These are phyloP conservation scores for Drosophila quasianomalipes DNA, from an alignment of 2,888 invertebrate genomes.

Conservation along the genomic window DNA sequence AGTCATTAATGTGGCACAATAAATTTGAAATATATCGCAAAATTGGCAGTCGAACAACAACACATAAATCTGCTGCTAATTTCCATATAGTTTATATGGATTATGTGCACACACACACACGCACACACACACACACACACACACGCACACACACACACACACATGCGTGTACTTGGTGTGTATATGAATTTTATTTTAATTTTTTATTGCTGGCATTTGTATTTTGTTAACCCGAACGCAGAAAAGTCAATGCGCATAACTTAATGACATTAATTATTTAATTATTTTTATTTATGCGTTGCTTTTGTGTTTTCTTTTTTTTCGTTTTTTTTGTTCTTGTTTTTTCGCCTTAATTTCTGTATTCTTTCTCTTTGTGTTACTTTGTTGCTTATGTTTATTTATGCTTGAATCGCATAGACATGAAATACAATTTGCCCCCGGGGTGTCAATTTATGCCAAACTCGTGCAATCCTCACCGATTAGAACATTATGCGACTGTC, in stretches of 20 bases:
- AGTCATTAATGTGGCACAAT: conserved; percentile 69
- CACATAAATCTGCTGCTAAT: conserved; percentile 41
- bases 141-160: neutral
- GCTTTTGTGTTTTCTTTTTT: conserved; percentile 21
- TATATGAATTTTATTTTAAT: conserved; percentile 27
- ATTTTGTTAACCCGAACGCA: conserved; percentile 30
- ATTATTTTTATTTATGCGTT: conserved; percentile 78
- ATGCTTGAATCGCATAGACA: conserved; percentile 48
- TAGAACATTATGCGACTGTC: conserved; percentile 64
- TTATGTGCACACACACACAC: conserved; percentile 36
- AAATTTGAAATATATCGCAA: conserved; percentile 73
- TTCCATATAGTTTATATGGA: conserved; percentile 69
- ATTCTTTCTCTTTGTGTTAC: neutral
- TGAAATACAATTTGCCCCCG: conserved; percentile 45
- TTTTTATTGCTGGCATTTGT: conserved; percentile 24
- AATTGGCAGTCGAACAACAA: conserved; percentile 42
- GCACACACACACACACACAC: conserved; percentile 7
- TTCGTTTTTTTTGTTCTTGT: conserved; percentile 6
- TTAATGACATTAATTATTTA: conserved; percentile 79
- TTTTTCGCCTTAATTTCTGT: conserved; percentile 32
- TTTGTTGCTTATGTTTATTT: conserved; percentile 42
- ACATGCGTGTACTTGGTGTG: conserved; percentile 2
- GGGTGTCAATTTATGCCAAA: conserved; percentile 59
- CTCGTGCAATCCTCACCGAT: conserved; percentile 28
- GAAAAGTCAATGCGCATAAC: conserved; percentile 63